phyloP scores from a whole-genome alignment of 2,797 vertebrate genomes.

The Percopsis omiscomaycus region DNA sequence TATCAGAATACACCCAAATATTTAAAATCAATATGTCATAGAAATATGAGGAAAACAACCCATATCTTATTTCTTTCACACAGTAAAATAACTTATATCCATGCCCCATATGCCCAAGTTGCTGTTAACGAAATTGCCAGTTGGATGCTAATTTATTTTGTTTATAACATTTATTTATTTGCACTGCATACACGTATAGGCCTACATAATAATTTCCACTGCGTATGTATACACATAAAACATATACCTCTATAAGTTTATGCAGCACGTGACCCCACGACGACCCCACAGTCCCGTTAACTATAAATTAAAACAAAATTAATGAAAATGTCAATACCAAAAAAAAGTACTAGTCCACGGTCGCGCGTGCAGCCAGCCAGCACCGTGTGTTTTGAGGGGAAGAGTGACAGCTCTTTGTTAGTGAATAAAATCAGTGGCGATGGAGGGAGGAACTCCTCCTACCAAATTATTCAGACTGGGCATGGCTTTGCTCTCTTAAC shows the following conservation, averaged over 20 bases:
- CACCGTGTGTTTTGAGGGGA: slow-evolving; percentile 80
- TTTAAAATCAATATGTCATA: neutral
- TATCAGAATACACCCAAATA: too few relatives aligned
- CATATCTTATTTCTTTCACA: neutral
- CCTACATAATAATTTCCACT: too few relatives aligned
- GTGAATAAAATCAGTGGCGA: slow-evolving; percentile 90
- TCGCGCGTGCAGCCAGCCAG: slow-evolving; percentile 74
- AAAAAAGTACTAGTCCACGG: slow-evolving; percentile 72
- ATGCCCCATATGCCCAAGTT: neutral
- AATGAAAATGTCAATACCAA: slow-evolving; percentile 68
- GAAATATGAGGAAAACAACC: neutral
- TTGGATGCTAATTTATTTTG: neutral
- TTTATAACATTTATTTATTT: neutral
- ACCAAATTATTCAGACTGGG: slow-evolving; percentile 97
- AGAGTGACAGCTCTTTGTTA: slow-evolving; percentile 99
- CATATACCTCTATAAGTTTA: slow-evolving; percentile 7
- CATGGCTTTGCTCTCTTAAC: slow-evolving; percentile 92
- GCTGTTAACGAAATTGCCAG: neutral
- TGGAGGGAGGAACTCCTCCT: slow-evolving; percentile 90
- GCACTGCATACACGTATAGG: too few relatives aligned
- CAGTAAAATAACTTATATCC: neutral
- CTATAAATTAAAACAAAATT: slow-evolving; percentile 49
- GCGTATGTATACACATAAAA: too few relatives aligned
- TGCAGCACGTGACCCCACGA: neutral
- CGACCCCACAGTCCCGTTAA: slow-evolving; percentile 18